A percentile compares a stretch with the other conserved stretches of the same genome.
Conservation (phyloP, 2,888 invertebrate species). For the Cerastis leucographa region DNA sequence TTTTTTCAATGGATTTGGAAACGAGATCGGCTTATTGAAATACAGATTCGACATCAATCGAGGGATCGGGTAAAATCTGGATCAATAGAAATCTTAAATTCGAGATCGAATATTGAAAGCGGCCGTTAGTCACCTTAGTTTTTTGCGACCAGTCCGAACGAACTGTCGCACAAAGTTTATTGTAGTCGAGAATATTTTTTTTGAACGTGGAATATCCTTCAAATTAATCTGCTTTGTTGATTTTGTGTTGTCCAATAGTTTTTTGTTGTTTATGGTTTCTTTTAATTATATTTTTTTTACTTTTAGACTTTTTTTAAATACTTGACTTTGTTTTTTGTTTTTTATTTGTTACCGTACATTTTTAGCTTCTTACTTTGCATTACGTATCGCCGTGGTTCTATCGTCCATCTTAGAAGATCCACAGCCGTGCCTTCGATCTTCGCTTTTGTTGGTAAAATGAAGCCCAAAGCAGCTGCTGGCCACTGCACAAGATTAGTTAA, state of each 20-base stretch:
- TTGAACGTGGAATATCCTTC: conserved; percentile 5
- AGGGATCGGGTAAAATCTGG: too few relatives aligned
- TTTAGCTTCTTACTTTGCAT: conserved; percentile 54
- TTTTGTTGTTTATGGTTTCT: conserved; percentile 19
- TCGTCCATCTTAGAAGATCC: conserved; percentile 62
- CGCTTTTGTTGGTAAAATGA: conserved; percentile 82
- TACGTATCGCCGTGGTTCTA: conserved; percentile 39
- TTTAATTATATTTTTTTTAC: conserved; percentile 15
- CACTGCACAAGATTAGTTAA: conserved; percentile 98
- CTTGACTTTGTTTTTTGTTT: neutral
- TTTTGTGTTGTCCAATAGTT: conserved; percentile 41
- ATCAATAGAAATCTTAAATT: too few relatives aligned
- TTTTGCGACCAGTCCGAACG: conserved; percentile 71
- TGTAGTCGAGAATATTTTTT: conserved; percentile 20
- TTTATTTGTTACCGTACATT: conserved; percentile 18
- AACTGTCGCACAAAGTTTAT: conserved; percentile 43
- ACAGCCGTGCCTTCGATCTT: conserved; percentile 67
- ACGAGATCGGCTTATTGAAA: too few relatives aligned
- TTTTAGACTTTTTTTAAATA: neutral
- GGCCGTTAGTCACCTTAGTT: conserved; percentile 67
- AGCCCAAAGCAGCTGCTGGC: conserved; percentile 99
- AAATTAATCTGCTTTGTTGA: conserved; percentile 17
- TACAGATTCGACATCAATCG: too few relatives aligned
- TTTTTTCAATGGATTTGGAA: too few relatives aligned
- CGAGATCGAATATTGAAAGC: too few relatives aligned